These are phyloP conservation scores for Heterochromis multidens DNA, from an alignment of 2,113 vertebrate species.

Conservation along the genomic window DNA sequence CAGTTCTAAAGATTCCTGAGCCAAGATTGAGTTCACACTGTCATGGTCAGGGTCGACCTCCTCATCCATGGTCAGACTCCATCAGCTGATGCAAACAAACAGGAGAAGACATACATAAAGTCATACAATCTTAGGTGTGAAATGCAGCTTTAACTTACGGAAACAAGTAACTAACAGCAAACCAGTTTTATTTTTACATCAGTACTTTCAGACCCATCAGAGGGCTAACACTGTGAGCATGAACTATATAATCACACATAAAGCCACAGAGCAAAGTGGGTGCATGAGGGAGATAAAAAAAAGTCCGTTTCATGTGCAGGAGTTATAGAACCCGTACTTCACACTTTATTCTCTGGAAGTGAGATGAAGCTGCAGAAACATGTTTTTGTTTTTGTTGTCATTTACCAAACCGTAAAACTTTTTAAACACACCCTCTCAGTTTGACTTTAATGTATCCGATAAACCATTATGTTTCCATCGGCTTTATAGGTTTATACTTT, in stretches of 20 bases:
- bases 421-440: neutral
- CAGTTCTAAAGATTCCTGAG: conserved; percentile 59
- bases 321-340: neutral
- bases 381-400: neutral
- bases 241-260: neutral
- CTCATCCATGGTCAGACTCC: conserved; percentile 67
- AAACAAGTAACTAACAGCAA: neutral
- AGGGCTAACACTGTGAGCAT: neutral
- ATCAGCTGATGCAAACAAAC: conserved; percentile 45
- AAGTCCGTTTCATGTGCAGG: neutral
- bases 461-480: neutral
- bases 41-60: conserved; percentile 19
- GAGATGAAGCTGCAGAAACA: neutral
- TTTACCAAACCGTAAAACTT: neutral
- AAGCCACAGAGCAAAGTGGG: neutral
- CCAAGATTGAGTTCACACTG: conserved; percentile 41
- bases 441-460: too few species aligned
- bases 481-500: neutral
- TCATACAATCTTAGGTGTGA: neutral
- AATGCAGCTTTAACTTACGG: neutral
- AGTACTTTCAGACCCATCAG: too few species aligned
- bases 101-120: neutral
- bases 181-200: too few species aligned
- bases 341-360: neutral
- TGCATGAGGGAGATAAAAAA: too few species aligned